phyloP scores from a whole-genome alignment of 1,140 invertebrate species.

The Anastrepha ludens region DNA sequence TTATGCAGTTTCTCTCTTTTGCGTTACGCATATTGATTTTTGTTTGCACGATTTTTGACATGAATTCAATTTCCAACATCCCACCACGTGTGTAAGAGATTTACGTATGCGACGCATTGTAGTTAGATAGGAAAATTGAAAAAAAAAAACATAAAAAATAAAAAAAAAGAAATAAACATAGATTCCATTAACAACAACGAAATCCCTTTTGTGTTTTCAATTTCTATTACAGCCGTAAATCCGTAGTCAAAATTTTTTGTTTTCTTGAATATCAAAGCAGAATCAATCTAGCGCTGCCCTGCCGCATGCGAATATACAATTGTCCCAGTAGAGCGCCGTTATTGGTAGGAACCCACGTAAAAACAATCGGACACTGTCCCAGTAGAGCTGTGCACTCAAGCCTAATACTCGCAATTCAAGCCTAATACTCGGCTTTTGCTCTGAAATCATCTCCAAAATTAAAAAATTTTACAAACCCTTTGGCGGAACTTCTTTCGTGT shows the following conservation, averaged over 20 bases:
- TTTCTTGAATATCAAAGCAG: too few relatives aligned
- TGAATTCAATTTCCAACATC: slow-evolving; percentile 7
- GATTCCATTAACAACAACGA: neutral
- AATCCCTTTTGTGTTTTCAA: neutral
- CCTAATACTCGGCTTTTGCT: too few relatives aligned
- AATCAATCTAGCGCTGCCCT: too few relatives aligned
- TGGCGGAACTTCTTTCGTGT: too few relatives aligned
- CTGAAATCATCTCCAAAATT: too few relatives aligned
- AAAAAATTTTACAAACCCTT: too few relatives aligned
- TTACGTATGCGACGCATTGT: neutral
- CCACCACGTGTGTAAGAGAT: neutral
- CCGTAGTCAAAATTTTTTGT: too few relatives aligned
- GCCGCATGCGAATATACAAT: neutral
- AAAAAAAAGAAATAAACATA: neutral
- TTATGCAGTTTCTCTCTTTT: neutral
- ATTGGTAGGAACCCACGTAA: too few relatives aligned
- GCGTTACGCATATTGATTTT: slow-evolving; percentile 42
- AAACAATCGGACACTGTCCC: too few relatives aligned
- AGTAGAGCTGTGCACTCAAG: too few relatives aligned
- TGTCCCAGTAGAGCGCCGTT: too few relatives aligned
- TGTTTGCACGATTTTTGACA: slow-evolving; percentile 22
- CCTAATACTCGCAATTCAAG: too few relatives aligned
- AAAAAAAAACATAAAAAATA: neutral
- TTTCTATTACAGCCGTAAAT: neutral
- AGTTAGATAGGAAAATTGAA: slow-evolving; percentile 9